Evolutionary conservation across 2,888 invertebrate species (phyloP).

Genomic region (Drosophila sordidula): DNA sequence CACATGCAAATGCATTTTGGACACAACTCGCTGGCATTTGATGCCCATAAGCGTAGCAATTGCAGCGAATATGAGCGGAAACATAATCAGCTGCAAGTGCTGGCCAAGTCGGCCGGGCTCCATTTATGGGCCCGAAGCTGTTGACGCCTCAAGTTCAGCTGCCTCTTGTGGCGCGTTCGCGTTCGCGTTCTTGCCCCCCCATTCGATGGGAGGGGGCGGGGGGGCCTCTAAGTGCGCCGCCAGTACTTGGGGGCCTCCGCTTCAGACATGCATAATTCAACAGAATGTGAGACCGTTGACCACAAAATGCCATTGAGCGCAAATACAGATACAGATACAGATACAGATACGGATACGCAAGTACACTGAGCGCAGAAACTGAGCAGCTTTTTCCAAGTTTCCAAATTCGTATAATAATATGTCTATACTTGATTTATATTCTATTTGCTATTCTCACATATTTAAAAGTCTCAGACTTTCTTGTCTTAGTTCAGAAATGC

Average conservation of each 20-base stretch:
- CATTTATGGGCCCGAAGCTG: constrained; percentile 53
- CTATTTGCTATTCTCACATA: no score
- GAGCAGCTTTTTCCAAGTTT: no score
- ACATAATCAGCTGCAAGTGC: constrained; percentile 43
- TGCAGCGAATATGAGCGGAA: constrained; percentile 14
- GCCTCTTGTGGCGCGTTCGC: constrained; percentile 18
- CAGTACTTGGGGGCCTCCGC: constrained; percentile 27
- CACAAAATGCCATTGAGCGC: constrained; percentile 58
- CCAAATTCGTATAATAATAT: no score
- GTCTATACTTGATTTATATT: no score
- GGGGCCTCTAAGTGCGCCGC: constrained; percentile 40
- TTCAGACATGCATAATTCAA: constrained; percentile 68
- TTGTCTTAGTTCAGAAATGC: no score
- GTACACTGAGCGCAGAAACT: constrained; percentile 4
- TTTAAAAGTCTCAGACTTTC: no score
- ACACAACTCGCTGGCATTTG: constrained; percentile 60
- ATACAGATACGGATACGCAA: constrained; percentile 43
- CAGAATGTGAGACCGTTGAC: constrained; percentile 58
- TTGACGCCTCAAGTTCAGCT: constrained; percentile 68
- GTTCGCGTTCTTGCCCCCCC: no score
- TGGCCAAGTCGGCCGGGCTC: constrained; percentile 42
- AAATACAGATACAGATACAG: constrained; percentile 46
- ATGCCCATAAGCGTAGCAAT: constrained; percentile 71
- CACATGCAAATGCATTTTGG: constrained; percentile 71
- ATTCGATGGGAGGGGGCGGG: constrained; percentile 11